These are phyloP conservation scores for Eufriesea mexicana DNA, from an alignment of 1,140 invertebrate species.

Conservation along the genomic window DNA sequence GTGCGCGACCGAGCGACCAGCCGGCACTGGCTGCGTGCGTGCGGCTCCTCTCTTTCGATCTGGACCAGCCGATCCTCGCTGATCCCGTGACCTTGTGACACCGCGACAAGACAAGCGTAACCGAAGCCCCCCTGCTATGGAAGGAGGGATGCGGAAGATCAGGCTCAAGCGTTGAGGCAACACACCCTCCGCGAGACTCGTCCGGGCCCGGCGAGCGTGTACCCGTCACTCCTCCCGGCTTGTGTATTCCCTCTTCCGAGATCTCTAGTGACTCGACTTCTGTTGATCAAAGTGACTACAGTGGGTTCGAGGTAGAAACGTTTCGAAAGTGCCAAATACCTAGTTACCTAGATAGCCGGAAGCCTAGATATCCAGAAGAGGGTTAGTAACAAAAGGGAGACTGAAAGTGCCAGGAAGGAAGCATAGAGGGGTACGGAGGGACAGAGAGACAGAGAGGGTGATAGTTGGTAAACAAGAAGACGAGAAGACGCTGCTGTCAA, in stretches of 20 bases:
- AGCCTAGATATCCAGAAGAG: too few relatives aligned
- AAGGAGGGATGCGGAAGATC: constrained; percentile 45
- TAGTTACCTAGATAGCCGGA: too few relatives aligned
- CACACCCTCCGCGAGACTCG: constrained; percentile 38
- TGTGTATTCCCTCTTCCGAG: background rate
- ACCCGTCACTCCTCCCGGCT: background rate
- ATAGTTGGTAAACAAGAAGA: background rate
- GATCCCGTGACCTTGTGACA: constrained; percentile 67
- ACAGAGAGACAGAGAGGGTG: background rate
- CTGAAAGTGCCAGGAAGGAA: too few relatives aligned
- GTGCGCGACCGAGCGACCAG: constrained; percentile 33
- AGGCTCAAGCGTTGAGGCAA: constrained; percentile 43
- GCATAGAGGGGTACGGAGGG: too few relatives aligned
- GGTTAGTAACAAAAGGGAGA: too few relatives aligned
- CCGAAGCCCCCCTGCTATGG: background rate
- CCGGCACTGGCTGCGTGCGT: constrained; percentile 14
- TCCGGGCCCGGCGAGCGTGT: constrained; percentile 24
- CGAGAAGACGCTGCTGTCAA: constrained; percentile 30
- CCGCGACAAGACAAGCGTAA: constrained; percentile 34
- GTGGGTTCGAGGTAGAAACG: background rate
- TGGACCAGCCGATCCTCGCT: constrained; percentile 44
- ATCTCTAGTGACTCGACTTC: too few relatives aligned
- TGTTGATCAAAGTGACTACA: too few relatives aligned
- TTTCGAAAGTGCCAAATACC: background rate
- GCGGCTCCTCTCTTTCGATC: background rate